Evolutionary conservation across 2,797 vertebrate genomes (phyloP).

Genomic region (Bovichtus diacanthus): DNA sequence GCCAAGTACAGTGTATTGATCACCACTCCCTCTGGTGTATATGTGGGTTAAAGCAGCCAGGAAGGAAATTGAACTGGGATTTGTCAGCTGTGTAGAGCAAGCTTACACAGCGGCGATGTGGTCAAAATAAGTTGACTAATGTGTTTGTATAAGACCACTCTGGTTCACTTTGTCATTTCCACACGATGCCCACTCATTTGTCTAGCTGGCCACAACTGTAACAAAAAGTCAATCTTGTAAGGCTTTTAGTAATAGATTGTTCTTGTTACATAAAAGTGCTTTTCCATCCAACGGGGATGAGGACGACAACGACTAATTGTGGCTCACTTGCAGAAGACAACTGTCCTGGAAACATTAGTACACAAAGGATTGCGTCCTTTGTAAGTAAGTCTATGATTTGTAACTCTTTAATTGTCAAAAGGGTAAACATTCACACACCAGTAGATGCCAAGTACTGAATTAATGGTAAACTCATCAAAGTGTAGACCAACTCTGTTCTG

Average conservation of each 20-base stretch:
- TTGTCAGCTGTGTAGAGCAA: constrained; percentile 59
- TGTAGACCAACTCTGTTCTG: constrained; percentile 33
- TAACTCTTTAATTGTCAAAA: constrained; percentile 55
- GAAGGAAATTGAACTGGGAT: constrained; percentile 74
- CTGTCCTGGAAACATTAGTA: constrained; percentile 29
- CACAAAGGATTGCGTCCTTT: constrained; percentile 16
- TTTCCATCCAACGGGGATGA: constrained; percentile 3
- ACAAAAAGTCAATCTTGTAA: constrained; percentile 12
- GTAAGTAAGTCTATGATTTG: constrained; percentile 29
- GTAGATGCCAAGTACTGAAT: constrained; percentile 41
- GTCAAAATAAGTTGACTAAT: constrained; percentile 78
- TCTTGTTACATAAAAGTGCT: constrained; percentile 24
- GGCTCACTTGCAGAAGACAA: constrained; percentile 18
- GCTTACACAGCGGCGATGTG: constrained; percentile 40
- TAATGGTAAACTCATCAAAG: constrained; percentile 40
- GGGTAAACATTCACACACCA: constrained; percentile 34
- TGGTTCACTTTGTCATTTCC: constrained; percentile 66
- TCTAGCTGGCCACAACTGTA: constrained; percentile 42
- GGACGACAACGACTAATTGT: constrained; percentile 34
- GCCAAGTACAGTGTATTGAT: constrained; percentile 82
- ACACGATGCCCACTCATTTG: constrained; percentile 52
- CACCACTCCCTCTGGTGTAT: constrained; percentile 77
- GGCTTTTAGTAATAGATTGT: constrained; percentile 30
- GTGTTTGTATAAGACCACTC: constrained; percentile 69
- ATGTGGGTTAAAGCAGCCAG: constrained; percentile 74